Evolutionary conservation across 1,140 invertebrate species (phyloP).

Genomic region (Epicauta chinensis): DNA sequence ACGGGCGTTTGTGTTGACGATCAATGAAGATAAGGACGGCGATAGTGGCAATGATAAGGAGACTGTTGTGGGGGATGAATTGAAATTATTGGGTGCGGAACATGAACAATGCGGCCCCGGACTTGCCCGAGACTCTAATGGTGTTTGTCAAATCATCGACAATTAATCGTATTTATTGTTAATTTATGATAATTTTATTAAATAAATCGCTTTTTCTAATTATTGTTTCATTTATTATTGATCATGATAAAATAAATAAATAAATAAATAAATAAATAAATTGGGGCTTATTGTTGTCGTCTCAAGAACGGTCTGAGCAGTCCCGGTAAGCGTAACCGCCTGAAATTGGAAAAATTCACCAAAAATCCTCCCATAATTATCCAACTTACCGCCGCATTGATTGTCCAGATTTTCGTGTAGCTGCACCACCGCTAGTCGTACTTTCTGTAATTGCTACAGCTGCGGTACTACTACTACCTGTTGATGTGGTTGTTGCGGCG

Average conservation of each 20-base stretch:
- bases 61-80: constrained; percentile 31
- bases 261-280: constrained; percentile 1
- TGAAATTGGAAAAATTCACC: background rate
- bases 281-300: background rate
- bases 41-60: constrained; percentile 23
- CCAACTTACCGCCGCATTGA: too few relatives aligned
- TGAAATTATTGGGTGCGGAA: constrained; percentile 49
- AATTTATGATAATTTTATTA: constrained; percentile 10
- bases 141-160: constrained; percentile 42
- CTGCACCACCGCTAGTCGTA: background rate
- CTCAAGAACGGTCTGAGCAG: constrained; percentile 7
- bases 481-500: background rate
- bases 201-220: constrained; percentile 14
- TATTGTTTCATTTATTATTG: too few relatives aligned
- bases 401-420: background rate
- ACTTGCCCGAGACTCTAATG: constrained; percentile 49
- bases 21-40: constrained; percentile 28
- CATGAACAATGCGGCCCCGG: constrained; percentile 57
- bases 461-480: background rate
- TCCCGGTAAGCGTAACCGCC: constrained; percentile 2
- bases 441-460: background rate
- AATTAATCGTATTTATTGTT: constrained; percentile 16
- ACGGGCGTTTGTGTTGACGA: constrained; percentile 29
- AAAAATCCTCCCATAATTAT: too few relatives aligned
- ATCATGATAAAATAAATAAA: too few relatives aligned